phyloP scores from a whole-genome alignment of 1,140 invertebrate species.

The Drosophila ficusphila region DNA sequence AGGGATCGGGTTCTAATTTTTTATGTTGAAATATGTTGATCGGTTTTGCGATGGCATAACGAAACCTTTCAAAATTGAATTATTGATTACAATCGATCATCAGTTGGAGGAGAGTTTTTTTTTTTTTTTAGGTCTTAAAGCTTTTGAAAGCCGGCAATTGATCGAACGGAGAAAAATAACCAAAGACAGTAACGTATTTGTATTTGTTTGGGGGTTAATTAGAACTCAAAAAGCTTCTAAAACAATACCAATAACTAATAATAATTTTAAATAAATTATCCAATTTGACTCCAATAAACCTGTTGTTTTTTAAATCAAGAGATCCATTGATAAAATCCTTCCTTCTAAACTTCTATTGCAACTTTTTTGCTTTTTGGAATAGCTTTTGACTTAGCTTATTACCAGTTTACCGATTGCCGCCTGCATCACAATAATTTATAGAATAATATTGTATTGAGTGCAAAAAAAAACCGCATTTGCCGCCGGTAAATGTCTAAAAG shows the following conservation, averaged over 20 bases:
- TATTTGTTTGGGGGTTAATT: not conserved
- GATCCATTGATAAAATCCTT: not conserved
- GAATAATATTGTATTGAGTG: conserved; percentile 38
- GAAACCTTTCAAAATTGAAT: conserved; percentile 14
- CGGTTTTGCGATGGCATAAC: not conserved
- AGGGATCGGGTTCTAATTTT: conserved; percentile 19
- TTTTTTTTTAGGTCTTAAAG: no score
- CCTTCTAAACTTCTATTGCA: conserved; percentile 2
- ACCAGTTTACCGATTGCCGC: conserved; percentile 52
- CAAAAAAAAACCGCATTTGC: conserved; percentile 18
- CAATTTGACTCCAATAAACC: no score
- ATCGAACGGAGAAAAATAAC: conserved; percentile 22
- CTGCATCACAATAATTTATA: conserved; percentile 33
- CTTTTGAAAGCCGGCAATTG: conserved; percentile 37
- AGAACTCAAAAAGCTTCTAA: not conserved
- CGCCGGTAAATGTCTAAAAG: conserved; percentile 54
- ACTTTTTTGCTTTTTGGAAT: not conserved
- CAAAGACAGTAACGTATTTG: not conserved
- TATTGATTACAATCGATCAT: conserved; percentile 64
- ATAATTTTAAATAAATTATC: not conserved
- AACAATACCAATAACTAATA: not conserved
- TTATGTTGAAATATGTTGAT: not conserved
- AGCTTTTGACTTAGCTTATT: conserved; percentile 44
- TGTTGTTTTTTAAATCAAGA: no score
- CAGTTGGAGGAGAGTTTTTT: not conserved